These are phyloP conservation scores for Chionodraco myersi DNA, from an alignment of 2,113 vertebrate genomes.

Conservation along the genomic window DNA sequence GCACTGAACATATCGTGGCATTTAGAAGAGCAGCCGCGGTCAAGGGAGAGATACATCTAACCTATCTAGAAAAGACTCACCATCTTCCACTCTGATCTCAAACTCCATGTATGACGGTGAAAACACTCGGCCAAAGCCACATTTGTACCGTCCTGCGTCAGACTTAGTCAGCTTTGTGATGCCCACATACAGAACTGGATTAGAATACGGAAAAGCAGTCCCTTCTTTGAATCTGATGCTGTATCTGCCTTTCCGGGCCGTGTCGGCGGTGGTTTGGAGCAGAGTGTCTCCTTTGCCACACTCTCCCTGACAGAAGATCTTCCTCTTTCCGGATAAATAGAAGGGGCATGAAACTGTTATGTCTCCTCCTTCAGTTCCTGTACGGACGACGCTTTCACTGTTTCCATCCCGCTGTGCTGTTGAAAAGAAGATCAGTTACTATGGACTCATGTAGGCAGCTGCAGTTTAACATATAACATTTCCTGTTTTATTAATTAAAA, in stretches of 20 bases:
- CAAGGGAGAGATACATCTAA: not conserved
- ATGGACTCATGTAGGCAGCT: not conserved
- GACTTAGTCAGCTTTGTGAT: conserved; percentile 8
- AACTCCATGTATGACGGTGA: accelerated
- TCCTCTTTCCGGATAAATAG: accelerated
- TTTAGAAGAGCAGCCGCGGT: not conserved
- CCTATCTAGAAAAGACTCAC: conserved; percentile 13
- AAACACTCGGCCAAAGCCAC: not conserved
- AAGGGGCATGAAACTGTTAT: accelerated
- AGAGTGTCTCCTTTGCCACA: not conserved
- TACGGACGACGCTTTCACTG: accelerated
- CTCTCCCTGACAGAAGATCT: not conserved
- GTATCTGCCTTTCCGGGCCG: not conserved
- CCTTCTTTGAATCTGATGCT: not conserved
- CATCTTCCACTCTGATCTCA: conserved; percentile 20
- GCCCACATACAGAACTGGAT: not conserved
- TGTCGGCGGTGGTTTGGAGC: not conserved
- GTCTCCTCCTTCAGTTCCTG: not conserved
- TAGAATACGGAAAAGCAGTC: no score
- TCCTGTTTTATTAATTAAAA: no score
- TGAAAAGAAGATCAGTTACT: not conserved
- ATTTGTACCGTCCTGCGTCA: conserved; percentile 16
- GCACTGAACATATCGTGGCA: not conserved
- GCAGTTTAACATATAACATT: no score
- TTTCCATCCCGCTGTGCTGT: not conserved